Conservation (phyloP, 2,113 vertebrate genomes). For the Nannospalax galili region DNA sequence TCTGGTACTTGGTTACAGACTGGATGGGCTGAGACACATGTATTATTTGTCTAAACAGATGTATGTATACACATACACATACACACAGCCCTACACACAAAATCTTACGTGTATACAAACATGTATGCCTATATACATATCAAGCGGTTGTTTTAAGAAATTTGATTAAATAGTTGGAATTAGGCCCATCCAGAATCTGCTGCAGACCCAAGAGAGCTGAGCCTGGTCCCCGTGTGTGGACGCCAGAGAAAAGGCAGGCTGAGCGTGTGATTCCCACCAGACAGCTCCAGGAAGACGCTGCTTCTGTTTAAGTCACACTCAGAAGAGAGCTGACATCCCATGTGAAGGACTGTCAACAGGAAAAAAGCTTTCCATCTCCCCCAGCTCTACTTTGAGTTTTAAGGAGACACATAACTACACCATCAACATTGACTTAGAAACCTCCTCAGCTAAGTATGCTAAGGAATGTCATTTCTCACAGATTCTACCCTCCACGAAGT, state of each 20-base stretch:
- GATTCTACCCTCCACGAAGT: background rate
- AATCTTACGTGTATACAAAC: background rate
- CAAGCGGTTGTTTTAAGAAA: background rate
- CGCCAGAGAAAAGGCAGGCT: no score
- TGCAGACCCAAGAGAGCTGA: background rate
- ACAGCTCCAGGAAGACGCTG: background rate
- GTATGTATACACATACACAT: no score
- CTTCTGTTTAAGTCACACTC: background rate
- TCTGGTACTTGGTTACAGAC: background rate
- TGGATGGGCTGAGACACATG: background rate
- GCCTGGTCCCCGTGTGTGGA: no score
- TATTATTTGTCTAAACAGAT: no score
- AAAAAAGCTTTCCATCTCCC: background rate
- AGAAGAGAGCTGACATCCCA: background rate
- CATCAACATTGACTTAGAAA: background rate
- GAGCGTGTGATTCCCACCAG: background rate
- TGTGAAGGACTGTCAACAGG: background rate
- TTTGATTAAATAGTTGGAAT: background rate
- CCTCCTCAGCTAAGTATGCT: background rate
- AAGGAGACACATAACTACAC: no score
- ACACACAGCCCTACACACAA: no score
- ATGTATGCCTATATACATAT: background rate
- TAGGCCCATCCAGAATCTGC: background rate
- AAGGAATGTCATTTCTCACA: background rate
- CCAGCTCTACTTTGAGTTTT: background rate